A percentile compares a stretch with the other conserved stretches of the same genome.
Evolutionary conservation across 1,140 invertebrate species (phyloP).

Genomic region (Ericerus pela): DNA sequence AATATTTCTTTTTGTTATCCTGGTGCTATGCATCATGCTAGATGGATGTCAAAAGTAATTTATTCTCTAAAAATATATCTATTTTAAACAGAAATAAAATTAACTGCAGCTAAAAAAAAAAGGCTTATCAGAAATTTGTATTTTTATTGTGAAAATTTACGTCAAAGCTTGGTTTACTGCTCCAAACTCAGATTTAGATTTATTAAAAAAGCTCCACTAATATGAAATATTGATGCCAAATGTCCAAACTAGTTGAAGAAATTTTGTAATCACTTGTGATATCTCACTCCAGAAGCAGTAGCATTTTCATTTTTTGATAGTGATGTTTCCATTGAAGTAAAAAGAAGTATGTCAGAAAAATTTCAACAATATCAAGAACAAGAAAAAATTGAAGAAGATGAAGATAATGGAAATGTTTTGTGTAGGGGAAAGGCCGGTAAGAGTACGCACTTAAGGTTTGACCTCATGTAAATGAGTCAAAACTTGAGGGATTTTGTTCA

Average conservation of each 20-base stretch:
- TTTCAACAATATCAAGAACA: no score
- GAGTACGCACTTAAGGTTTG: no score
- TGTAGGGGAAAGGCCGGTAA: no score
- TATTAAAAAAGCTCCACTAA: conserved; percentile 14
- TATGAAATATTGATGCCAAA: conserved; percentile 6
- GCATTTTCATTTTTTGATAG: conserved; percentile 27
- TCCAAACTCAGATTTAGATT: conserved; percentile 24
- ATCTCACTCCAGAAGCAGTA: conserved; percentile 24
- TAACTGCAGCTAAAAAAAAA: conserved; percentile 24
- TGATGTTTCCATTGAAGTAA: conserved; percentile 18
- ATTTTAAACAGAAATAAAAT: conserved; percentile 20
- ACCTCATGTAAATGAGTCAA: no score
- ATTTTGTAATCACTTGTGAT: conserved; percentile 27
- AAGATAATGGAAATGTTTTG: no score
- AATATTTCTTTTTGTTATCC: conserved; percentile 27
- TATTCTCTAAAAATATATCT: conserved; percentile 23
- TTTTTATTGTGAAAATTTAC: conserved; percentile 26
- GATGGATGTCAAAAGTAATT: conserved; percentile 23
- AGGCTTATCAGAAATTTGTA: conserved; percentile 22
- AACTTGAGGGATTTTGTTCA: no score
- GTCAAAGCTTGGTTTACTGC: conserved; percentile 25
- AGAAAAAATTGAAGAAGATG: no score
- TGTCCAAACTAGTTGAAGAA: conserved; percentile 22
- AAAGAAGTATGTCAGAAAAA: not conserved
- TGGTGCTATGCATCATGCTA: conserved; percentile 22